phyloP scores from a whole-genome alignment of 2,888 invertebrate species.

The Eugnorisma glareosa region DNA sequence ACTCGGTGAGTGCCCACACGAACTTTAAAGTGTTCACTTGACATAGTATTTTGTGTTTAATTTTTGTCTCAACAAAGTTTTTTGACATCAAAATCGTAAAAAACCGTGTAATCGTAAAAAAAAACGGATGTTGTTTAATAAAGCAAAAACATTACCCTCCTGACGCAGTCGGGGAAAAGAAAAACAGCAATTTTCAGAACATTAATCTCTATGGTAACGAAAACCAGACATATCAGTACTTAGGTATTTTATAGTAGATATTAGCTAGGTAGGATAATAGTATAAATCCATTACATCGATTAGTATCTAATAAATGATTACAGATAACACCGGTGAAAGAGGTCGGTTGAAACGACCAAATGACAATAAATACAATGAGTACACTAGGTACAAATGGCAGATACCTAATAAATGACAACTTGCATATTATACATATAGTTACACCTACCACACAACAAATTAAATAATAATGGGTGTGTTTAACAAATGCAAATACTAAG shows the following conservation, averaged over 20 bases:
- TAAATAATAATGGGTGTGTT: conserved; percentile 8
- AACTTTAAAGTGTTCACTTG: conserved; percentile 12
- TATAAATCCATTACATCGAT: conserved; percentile 5
- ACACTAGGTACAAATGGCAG: background rate
- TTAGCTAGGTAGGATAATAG: background rate
- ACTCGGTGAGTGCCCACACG: conserved; percentile 87
- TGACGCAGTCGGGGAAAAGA: no score
- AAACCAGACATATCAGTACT: background rate
- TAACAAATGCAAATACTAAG: background rate
- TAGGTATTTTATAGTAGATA: background rate
- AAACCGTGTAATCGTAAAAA: no score
- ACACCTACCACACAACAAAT: background rate
- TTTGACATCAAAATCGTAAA: background rate
- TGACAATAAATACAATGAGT: background rate
- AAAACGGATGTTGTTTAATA: background rate
- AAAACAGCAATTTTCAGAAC: background rate
- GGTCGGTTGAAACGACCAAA: conserved; percentile 7
- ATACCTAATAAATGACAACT: background rate
- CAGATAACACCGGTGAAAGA: conserved; percentile 11
- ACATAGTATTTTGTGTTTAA: conserved; percentile 8
- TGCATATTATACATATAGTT: background rate
- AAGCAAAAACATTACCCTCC: no score
- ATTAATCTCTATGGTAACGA: conserved; percentile 13
- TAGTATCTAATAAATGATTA: conserved; percentile 21
- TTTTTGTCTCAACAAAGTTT: background rate